Percentiles rank a stretch among this genome's conserved stretches.
Conservation (phyloP, 2,888 invertebrate genomes). For the Crossocerus cetratus region DNA sequence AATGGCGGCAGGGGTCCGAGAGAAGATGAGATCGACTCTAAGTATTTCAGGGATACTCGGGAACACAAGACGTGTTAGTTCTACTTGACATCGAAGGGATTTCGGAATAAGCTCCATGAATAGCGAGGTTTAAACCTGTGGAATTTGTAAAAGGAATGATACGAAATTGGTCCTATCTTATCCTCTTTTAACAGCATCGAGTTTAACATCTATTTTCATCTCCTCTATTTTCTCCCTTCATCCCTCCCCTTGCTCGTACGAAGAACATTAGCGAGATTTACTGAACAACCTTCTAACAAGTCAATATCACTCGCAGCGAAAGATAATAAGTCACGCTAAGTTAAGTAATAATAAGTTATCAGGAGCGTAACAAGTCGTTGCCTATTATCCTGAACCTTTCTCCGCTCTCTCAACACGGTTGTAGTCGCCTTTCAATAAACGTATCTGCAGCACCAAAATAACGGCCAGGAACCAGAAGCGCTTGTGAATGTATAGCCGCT, state of each 20-base stretch:
- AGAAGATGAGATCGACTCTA: background rate
- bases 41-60: background rate
- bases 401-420: no score
- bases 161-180: conserved; percentile 27
- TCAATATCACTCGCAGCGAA: no score
- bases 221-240: background rate
- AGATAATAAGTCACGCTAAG: no score
- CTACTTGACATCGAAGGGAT: conserved; percentile 25
- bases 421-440: no score
- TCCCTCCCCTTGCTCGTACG: conserved; percentile 13
- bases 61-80: conserved; percentile 28
- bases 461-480: no score
- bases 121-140: background rate
- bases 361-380: no score
- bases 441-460: no score
- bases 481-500: no score
- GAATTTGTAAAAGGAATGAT: background rate
- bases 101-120: background rate
- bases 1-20: background rate
- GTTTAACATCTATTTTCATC: conserved; percentile 32
- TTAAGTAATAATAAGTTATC: no score
- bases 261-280: conserved; percentile 16
- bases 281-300: conserved; percentile 7
- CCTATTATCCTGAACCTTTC: no score
- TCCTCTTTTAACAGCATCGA: conserved; percentile 14